Base-by-base conservation (phyloP, 2,888 invertebrate species). In the Cactoblastis cactorum region DNA sequence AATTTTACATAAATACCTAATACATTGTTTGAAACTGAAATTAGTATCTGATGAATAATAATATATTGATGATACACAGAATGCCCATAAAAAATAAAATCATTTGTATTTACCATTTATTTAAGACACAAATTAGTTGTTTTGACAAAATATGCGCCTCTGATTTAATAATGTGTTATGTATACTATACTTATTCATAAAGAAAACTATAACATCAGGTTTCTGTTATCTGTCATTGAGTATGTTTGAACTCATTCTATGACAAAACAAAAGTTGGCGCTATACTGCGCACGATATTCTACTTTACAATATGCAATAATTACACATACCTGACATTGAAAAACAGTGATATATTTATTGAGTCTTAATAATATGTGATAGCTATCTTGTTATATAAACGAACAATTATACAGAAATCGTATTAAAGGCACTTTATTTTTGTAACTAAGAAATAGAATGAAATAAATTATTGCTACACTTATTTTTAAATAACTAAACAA, bases 391-490 rank as follows among this genome's bases (percentile, higher is more conserved):
- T 49, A 39, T 28, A 47, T 59, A 58, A 56, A 55, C 56, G 53
- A 62, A 54, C 9, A 61, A 68, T 61, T 57, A 63, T 58, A 58
- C 55, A 57, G 61, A 55, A 57, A 61, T 63, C 58, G 60, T 52
- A 57, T 67, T 61, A 64, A 78, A 81, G 80, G 80, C 81, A 81
- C 81, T 80, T 80, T 74, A 71, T 74, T 72, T 67, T 65, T 51
- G 35, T 47, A 61, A 65, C 56, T 56, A 63, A 62, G 56, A 66
- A 66, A 70, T 60, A 63, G 62, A 69, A 62, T 52, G 52, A 65
- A 73, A 71, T 67, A 75, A 73, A 63, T 67, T 74, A 75, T 63
- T 62, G 55, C 74, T 74, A 77, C 60, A 61, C 66, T 67, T 71
- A 74, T 47, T 57, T 49, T 49, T 54, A 58, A 56, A 60, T 59